phyloP scores from a whole-genome alignment of 2,797 vertebrate species.

The Syngnathus acus region DNA sequence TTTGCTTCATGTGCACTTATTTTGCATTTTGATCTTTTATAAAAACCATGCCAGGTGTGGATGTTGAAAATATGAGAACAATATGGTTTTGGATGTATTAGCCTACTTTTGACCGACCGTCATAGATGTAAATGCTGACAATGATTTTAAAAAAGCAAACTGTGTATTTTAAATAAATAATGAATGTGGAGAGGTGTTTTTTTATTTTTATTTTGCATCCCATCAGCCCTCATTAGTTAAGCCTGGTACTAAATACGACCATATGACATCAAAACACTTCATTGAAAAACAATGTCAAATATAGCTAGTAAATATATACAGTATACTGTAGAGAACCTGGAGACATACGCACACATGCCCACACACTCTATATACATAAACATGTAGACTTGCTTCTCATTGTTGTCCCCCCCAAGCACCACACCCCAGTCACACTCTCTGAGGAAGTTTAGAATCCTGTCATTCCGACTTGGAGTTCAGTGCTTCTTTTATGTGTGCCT shows the following conservation, averaged over 20 bases:
- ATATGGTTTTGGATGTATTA: too few relatives aligned
- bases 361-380: slow-evolving; percentile 34
- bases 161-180: too few relatives aligned
- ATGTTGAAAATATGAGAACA: too few relatives aligned
- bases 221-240: background rate
- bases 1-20: background rate
- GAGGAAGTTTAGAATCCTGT: slow-evolving; percentile 61
- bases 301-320: background rate
- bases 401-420: slow-evolving; percentile 4
- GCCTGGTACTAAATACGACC: background rate
- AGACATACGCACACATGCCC: slow-evolving; percentile 10
- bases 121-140: too few relatives aligned
- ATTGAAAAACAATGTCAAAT: background rate
- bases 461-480: slow-evolving; percentile 53
- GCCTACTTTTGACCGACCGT: too few relatives aligned
- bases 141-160: too few relatives aligned
- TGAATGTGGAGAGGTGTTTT: too few relatives aligned
- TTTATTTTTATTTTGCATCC: too few relatives aligned
- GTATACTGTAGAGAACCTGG: background rate
- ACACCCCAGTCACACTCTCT: slow-evolving; percentile 18
- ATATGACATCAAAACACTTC: background rate
- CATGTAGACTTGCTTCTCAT: slow-evolving; percentile 24
- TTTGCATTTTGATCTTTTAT: background rate
- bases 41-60: background rate
- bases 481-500: slow-evolving; percentile 67